Conservation (phyloP, 2,113 vertebrate species). For the Calonectris borealis region DNA sequence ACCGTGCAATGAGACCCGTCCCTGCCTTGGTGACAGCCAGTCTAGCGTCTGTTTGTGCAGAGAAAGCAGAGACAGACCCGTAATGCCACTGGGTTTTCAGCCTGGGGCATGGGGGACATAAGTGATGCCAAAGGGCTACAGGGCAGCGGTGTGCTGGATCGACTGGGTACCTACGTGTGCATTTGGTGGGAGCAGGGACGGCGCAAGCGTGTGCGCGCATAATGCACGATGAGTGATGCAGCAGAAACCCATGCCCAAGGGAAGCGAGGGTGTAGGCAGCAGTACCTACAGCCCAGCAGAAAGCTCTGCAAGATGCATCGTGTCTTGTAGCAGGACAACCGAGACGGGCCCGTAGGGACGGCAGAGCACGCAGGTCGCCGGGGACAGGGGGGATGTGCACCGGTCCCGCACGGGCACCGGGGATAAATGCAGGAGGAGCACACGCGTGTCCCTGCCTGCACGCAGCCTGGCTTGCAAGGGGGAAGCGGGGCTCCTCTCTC, state of each 20-base stretch:
- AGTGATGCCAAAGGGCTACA: neutral
- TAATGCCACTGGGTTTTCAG: accelerated
- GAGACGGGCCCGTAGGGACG: accelerated
- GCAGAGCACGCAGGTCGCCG: accelerated
- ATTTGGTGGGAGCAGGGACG: neutral
- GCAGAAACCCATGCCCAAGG: neutral
- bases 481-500: neutral
- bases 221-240: accelerated
- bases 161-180: accelerated
- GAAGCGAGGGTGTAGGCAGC: neutral
- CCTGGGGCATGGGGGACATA: accelerated
- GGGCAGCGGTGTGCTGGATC: neutral
- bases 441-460: accelerated
- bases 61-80: neutral
- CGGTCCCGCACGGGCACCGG: accelerated
- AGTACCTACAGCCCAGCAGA: neutral
- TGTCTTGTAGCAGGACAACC: accelerated
- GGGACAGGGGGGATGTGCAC: neutral
- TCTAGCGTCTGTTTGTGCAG: neutral
- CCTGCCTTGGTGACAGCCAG: neutral
- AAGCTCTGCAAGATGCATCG: accelerated
- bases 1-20: neutral
- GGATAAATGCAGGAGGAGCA: accelerated
- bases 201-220: accelerated
- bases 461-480: neutral